Base-by-base conservation (phyloP, 2,888 invertebrate genomes). In the Cheilosia soror region DNA sequence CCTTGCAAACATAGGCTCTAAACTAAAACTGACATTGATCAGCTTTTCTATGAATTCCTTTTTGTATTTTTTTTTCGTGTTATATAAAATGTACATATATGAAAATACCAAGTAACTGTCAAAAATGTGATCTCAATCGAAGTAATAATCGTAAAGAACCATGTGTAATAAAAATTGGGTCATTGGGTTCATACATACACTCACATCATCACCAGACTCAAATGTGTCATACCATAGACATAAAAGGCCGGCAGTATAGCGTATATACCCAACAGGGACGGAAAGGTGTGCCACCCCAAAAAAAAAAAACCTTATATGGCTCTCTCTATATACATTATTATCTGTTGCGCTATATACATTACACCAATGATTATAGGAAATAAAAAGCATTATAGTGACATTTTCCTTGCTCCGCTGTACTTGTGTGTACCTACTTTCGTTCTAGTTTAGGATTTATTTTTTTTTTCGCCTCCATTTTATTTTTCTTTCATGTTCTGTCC, bases 191-290 rank as follows among this genome's bases (percentile, higher is more conserved):
- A 4, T 37, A 11, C 49, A 62, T 63, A 57, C 75, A 57, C 75
- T 60, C 71, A 68, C 78, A 73, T 78, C 77, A 75, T 68, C 73
- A 53, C 62, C 78, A 51, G 40, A 75, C 57, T 65, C 25, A 75
- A 79, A 76, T 75, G 75, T 84, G 66, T 75, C 84, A 79, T 65
- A 63, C 75, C 49, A 55, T 42, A 65, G n/a, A 73, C 57, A 66
- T 62, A 57, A 69, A 84, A 66, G 69, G 42, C 65, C 42, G 40
- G 20, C 55, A 40, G 68, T 55, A n/a, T n/a, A n/a, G n/a, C n/a
- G n/a, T n/a, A 20, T 20, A 37, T 53, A 55, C 40, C 57, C 49
- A 53, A 68, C 15, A 62, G 65, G 72, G 66, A 75, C 69, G 55
- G 60, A 76, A 75, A 80, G 75, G 75, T 84, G 69, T 65, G 71